A percentile compares a stretch with the other conserved stretches of the same genome.
Conservation (phyloP, 1,140 invertebrate genomes). For the Drosophila gunungcola region DNA sequence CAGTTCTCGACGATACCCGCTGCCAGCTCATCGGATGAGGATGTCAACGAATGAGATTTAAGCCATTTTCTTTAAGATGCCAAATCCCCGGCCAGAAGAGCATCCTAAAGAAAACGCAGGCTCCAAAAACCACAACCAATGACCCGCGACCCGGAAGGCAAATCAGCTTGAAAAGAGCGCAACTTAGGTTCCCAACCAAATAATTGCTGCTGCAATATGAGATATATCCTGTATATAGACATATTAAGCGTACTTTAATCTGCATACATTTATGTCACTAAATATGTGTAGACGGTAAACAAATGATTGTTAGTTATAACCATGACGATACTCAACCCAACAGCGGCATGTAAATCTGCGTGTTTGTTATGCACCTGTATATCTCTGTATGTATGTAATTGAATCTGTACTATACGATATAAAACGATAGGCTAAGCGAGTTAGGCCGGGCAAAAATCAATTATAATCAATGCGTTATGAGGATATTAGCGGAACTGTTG, state of each 20-base stretch:
- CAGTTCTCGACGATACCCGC: constrained; percentile 88
- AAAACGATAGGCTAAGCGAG: constrained; percentile 11
- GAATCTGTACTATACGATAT: constrained; percentile 44
- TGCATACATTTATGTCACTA: constrained; percentile 21
- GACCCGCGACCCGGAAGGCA: constrained; percentile 5
- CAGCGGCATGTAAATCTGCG: constrained; percentile 56
- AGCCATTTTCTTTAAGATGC: constrained; percentile 84
- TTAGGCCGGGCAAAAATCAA: constrained; percentile 34
- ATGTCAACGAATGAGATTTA: constrained; percentile 85
- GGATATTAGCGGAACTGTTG: constrained; percentile 36
- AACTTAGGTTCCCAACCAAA: neutral
- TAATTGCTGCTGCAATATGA: constrained; percentile 19
- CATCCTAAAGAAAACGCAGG: constrained; percentile 79
- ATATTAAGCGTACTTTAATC: constrained; percentile 8
- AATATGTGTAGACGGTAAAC: constrained; percentile 26
- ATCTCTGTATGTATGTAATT: constrained; percentile 70
- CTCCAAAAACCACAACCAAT: constrained; percentile 35
- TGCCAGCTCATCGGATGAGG: constrained; percentile 85
- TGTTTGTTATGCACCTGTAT: constrained; percentile 58
- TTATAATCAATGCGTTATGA: constrained; percentile 31
- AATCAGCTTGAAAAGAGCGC: constrained; percentile 16
- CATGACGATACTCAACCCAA: constrained; percentile 10
- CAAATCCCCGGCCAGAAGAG: constrained; percentile 25
- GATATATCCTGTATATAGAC: constrained; percentile 19
- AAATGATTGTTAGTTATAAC: constrained; percentile 36